Evolutionary conservation across 1,140 invertebrate genomes (phyloP).

Genomic region (Hycleus cichorii): DNA sequence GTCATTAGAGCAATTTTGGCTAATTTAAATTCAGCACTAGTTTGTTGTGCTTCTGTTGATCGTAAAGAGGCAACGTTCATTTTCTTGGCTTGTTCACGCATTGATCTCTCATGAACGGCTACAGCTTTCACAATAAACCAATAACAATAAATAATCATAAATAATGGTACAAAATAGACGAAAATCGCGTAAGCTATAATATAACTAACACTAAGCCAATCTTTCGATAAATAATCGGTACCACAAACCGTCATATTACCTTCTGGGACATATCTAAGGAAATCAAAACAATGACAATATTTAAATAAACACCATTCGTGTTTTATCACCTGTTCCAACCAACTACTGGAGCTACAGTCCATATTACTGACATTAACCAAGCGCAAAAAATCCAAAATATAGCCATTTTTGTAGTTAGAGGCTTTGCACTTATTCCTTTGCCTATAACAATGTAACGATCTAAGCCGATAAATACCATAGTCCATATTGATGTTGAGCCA

Average conservation of each 20-base stretch:
- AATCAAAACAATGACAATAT: no score
- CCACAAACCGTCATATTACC: slow-evolving; percentile 80
- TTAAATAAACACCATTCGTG: no score
- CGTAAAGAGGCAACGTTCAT: slow-evolving; percentile 75
- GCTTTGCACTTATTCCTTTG: slow-evolving; percentile 60
- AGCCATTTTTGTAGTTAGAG: slow-evolving; percentile 61
- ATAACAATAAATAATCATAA: slow-evolving; percentile 68
- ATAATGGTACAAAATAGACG: slow-evolving; percentile 63
- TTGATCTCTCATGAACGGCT: slow-evolving; percentile 67
- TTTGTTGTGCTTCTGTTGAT: slow-evolving; percentile 55
- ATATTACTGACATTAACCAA: slow-evolving; percentile 59
- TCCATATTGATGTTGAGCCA: slow-evolving; percentile 74
- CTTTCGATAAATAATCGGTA: slow-evolving; percentile 68
- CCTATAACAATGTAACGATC: slow-evolving; percentile 83
- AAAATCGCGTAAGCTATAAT: slow-evolving; percentile 61
- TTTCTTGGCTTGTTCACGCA: slow-evolving; percentile 77
- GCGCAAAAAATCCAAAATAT: slow-evolving; percentile 59
- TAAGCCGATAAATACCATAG: slow-evolving; percentile 72
- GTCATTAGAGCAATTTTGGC: slow-evolving; percentile 77
- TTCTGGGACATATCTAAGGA: slow-evolving; percentile 64
- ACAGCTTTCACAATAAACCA: slow-evolving; percentile 73
- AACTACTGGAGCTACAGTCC: slow-evolving; percentile 66
- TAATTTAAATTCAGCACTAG: slow-evolving; percentile 65
- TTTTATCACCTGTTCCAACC: slow-evolving; percentile 61
- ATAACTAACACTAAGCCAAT: slow-evolving; percentile 58